Evolutionary conservation across 2,888 invertebrate genomes (phyloP), one percentile per base, ranked within the genome.

Genomic region (Megalurothrips usitatus): DNA sequence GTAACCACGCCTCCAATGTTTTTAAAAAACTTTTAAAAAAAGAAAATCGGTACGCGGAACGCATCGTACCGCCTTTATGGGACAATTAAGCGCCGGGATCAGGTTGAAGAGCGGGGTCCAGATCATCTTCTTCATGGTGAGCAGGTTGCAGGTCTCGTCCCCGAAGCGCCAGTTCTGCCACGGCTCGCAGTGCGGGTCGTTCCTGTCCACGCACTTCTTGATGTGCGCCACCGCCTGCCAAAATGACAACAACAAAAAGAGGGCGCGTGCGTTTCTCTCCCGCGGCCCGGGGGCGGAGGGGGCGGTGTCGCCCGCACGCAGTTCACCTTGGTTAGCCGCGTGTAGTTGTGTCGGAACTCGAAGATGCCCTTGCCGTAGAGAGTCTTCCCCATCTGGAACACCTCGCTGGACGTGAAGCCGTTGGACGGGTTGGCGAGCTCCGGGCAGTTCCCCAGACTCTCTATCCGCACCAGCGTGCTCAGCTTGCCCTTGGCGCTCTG

Each of bases 101-200:
- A 75, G 10, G 68, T 75, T 12, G 68, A 75, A 75, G 23, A 75
- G 68, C 23, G 68, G 68, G 1, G 68, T 75, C 68, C 68, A 75
- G 23, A 75, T 75, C 23, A 26, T 26, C 12, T 75, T 75, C 26
- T 75, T 75, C 68, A 75, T 75, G 68, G 26, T 23, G 11, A 75
- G 68, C 11, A 75, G 68, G 10, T 26, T 26, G 68, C 68, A 75
- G 26, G 68, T 75, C 68, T 75, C 68, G 10, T 75, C 68, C 12
- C 68, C 68, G 26, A 75, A 75, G 23, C 68, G 68, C 68, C 68
- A 75, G 68, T 75, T 75, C 9, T 75, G 68, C 23, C n/a, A 75
- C 26, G 26, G 26, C 68, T 75, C 68, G 68, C 68, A 75, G 26
- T 75, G 23, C 23, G 68, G 68, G 68, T 75, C 68, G 26, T 75